Evolutionary conservation across 2,113 vertebrate genomes (phyloP).

Genomic region (Alosa alosa): DNA sequence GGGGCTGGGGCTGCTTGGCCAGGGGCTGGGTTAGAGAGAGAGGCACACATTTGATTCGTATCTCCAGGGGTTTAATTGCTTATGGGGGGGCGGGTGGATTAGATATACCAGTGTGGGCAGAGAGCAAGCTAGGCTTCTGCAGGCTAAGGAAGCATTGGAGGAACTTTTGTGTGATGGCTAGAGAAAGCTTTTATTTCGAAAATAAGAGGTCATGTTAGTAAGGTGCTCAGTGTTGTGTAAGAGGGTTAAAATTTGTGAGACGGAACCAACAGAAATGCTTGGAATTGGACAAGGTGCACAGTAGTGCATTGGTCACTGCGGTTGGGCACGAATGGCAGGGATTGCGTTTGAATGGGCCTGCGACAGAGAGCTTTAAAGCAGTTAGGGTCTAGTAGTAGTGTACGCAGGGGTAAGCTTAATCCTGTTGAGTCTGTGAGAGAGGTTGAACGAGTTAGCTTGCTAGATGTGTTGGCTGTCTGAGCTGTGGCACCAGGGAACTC

Average conservation of each 20-base stretch:
- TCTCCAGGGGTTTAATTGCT: not conserved
- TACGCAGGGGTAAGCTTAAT: not conserved
- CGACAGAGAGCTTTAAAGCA: not conserved
- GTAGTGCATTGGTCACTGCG: too few relatives aligned
- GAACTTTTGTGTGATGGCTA: too few relatives aligned
- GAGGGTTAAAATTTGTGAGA: too few relatives aligned
- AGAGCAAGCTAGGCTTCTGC: too few relatives aligned
- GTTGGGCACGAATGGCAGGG: too few relatives aligned
- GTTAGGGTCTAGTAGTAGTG: not conserved
- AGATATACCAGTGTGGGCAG: too few relatives aligned
- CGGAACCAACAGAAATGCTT: too few relatives aligned
- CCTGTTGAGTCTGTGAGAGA: not conserved
- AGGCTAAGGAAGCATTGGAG: too few relatives aligned
- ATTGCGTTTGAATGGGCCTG: not conserved
- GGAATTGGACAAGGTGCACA: too few relatives aligned
- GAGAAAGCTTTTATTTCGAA: too few relatives aligned
- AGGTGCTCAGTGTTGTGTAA: too few relatives aligned
- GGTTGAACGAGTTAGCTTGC: not conserved
- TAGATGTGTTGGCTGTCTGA: not conserved
- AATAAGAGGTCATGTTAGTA: too few relatives aligned
- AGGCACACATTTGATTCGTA: not conserved
- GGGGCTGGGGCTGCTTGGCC: not conserved
- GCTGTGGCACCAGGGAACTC: not conserved
- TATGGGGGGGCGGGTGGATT: not conserved
- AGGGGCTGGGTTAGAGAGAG: not conserved